phyloP scores from a whole-genome alignment of 2,888 invertebrate genomes.

The Rhynchonema sp. region DNA sequence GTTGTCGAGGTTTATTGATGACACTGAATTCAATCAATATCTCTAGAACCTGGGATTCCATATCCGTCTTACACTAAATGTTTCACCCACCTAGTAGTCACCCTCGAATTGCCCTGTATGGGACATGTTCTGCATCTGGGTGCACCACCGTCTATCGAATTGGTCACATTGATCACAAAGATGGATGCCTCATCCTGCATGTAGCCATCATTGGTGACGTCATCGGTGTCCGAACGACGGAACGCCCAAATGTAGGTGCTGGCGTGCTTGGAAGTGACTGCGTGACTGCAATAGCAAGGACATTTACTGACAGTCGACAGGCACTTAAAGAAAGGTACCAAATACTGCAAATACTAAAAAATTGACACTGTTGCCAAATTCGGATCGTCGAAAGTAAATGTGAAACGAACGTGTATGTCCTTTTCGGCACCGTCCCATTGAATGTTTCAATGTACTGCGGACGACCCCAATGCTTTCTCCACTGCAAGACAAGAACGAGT shows the following conservation, averaged over 20 bases:
- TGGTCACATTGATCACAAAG: slow-evolving; percentile 38
- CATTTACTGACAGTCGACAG: no score
- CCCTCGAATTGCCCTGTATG: slow-evolving; percentile 14
- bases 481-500: no score
- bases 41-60: no score
- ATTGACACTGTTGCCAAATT: neutral
- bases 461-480: no score
- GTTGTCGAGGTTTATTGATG: no score
- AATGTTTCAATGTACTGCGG: no score
- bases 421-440: slow-evolving; percentile 6
- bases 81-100: neutral
- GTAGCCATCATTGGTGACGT: no score
- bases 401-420: neutral
- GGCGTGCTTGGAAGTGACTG: neutral
- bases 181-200: slow-evolving; percentile 36
- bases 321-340: neutral
- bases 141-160: slow-evolving; percentile 38
- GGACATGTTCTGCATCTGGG: slow-evolving; percentile 34
- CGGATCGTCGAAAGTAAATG: neutral
- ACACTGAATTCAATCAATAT: no score
- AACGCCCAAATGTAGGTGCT: slow-evolving; percentile 3
- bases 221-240: neutral
- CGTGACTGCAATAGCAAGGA: slow-evolving; percentile 1
- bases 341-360: neutral
- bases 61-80: neutral